Evolutionary conservation across 2,113 vertebrate species (phyloP), one percentile per base, ranked within the genome.

Genomic region (Pseudolaguvia tuberculata): DNA sequence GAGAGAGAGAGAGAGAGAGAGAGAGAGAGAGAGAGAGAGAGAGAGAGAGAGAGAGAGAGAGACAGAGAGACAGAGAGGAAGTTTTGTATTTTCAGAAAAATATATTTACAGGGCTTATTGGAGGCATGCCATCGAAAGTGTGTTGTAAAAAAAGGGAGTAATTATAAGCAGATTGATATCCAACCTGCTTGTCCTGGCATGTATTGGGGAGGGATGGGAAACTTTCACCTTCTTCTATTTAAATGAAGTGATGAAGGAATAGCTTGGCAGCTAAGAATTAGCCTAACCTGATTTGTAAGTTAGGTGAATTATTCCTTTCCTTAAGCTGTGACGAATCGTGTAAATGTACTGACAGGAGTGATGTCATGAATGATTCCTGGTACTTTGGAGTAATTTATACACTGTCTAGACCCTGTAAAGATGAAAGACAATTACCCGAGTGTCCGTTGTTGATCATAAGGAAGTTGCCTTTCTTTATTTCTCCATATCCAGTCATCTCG

Each of bases 371-470:
- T n/a, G n/a, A n/a, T n/a, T n/a, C n/a, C 7, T 15, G 18, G 8
- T 18, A 25, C 15, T 18, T 67, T 67, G 4, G 42, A 65, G 23
- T 6, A 6, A 47, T 25, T 45, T 2, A 48, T 5, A 29, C 25
- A 59, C 27, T 10, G 23, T 61, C 17, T n/a, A 9, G 58, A 21
- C 8, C 18, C 18, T 15, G 5, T n/a, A 65, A 15, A 23, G 31
- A 11, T 55, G 18, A 73, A 31, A 55, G 39, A 18, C 17, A 35
- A 63, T 72, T 85, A 98, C 96, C 96, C 0, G 94, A 90, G 83
- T 96, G 93, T 0, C 95, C 95, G 0, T 93, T 97, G 89, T 97
- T 97, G 83, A 69, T 88, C 92, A 96, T 92, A 1, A 62, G 78
- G 80, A 96, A 91, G 1, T 76, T 67, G 0, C 89, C 89, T 0